Evolutionary conservation across 30 jellyfish, hydroid and myxozoan genomes (phyloP), one percentile per base, ranked within the genome.

Genomic region (Phacellophora camtschatica): DNA sequence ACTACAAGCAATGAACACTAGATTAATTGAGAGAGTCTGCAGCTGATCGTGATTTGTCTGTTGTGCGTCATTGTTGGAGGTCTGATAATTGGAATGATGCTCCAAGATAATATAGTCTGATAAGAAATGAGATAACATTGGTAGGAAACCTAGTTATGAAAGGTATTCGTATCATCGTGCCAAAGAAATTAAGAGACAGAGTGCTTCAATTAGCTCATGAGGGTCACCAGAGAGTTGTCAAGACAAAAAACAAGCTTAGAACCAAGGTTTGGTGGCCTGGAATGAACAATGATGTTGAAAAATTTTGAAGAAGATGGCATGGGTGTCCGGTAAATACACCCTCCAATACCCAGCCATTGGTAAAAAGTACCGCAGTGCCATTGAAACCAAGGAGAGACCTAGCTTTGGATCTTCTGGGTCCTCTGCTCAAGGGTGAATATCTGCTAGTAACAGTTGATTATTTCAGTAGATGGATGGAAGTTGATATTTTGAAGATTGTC

Each of bases 201-300:
- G 16, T 42, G 10, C 55, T 42, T 8, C 55, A 42, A 42, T 8
- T 42, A 42, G 55, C 67, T 23, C 67, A 53, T 53, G 67, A 53
- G 67, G 67, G 67, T 53, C 67, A 53, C 67, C 67, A 53, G 30
- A 23, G 67, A n/a, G 30, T 53, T 53, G 67, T 53, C 67, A 53
- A 53, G 67, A 53, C 67, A 53, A 6, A 53, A 23, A 23, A 18
- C 24, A 53, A 23, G 23, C 67, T 53, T 53, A 53, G 24, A 53
- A 53, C 67, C 9, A 53, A 53, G 18, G 67, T 23, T 53, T 53
- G 67, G 67, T n/a, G 67, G 67, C 67, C 67, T 6, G 67, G 67
- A 6, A 53, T 53, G 67, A 53, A 53, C 67, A 53, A 18, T 53
- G 30, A 53, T 23, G 30, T 53, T 53, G 67, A 53, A 53, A 53